A percentile compares a stretch with the other conserved stretches of the same genome.
Evolutionary conservation across 2,797 vertebrate genomes (phyloP).

Genomic region (Pseudochromis fuscus): DNA sequence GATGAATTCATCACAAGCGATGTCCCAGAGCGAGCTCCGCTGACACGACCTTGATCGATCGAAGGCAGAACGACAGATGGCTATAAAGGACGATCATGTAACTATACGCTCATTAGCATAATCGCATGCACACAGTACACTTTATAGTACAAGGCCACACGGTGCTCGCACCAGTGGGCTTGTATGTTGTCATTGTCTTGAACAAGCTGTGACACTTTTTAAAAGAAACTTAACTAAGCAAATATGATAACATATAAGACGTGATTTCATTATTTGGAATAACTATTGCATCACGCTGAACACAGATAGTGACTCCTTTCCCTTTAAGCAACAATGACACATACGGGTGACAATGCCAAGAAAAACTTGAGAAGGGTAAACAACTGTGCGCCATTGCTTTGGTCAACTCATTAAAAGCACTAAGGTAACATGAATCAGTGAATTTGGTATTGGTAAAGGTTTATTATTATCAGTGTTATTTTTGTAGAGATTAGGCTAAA

Average conservation of each 20-base stretch:
- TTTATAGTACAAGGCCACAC: constrained; percentile 59
- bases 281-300: background rate
- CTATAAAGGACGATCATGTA: constrained; percentile 84
- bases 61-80: constrained; percentile 81
- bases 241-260: constrained; percentile 6
- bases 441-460: background rate
- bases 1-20: constrained; percentile 78
- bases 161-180: constrained; percentile 33
- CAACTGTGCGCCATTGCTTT: background rate
- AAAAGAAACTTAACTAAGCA: constrained; percentile 27
- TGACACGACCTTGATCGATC: constrained; percentile 83
- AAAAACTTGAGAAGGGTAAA: background rate
- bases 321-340: background rate
- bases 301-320: background rate
- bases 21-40: constrained; percentile 63
- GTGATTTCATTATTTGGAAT: constrained; percentile 10
- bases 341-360: background rate
- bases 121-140: constrained; percentile 62
- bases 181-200: constrained; percentile 39
- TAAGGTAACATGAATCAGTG: background rate
- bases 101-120: constrained; percentile 81
- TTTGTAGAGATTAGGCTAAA: too few relatives aligned
- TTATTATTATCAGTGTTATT: background rate
- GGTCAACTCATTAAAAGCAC: background rate
- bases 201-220: constrained; percentile 30